These are phyloP conservation scores for Fratercula arctica DNA, from an alignment of 2,797 vertebrate species.

Conservation along the genomic window DNA sequence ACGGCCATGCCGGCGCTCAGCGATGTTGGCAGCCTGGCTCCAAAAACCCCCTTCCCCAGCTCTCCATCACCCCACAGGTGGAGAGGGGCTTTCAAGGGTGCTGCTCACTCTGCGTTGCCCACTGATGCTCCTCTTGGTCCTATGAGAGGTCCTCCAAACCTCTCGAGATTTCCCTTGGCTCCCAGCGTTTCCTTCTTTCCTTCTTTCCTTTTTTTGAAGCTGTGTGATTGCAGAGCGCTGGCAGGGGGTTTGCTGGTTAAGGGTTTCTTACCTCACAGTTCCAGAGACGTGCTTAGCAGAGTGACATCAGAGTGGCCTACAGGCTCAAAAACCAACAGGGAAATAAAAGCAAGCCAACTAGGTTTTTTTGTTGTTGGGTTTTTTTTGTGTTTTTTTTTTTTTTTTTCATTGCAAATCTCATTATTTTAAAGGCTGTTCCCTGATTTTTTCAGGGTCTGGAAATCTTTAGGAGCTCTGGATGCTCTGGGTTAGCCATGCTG, in stretches of 20 bases:
- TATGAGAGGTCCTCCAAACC: background rate
- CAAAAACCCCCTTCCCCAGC: background rate
- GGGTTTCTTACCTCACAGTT: background rate
- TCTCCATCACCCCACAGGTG: accelerated
- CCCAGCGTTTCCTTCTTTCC: background rate
- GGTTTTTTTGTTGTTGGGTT: background rate
- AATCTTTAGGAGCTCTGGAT: background rate
- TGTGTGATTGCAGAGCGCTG: background rate
- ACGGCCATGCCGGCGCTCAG: accelerated
- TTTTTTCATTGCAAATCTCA: background rate
- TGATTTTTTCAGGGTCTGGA: slow-evolving; percentile 1
- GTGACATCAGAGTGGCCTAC: background rate
- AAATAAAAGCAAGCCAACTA: slow-evolving; percentile 23
- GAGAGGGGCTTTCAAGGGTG: background rate
- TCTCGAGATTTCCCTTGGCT: background rate
- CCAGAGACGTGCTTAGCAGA: background rate
- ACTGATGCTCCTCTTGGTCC: background rate
- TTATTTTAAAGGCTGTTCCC: background rate
- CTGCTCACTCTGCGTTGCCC: accelerated
- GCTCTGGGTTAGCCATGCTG: background rate
- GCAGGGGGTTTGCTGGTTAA: background rate
- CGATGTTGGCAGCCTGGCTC: background rate
- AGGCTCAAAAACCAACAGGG: background rate
- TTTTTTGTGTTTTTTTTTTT: background rate
- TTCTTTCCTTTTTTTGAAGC: background rate